Percentiles rank a stretch among this genome's conserved stretches.
phyloP scores from a whole-genome alignment of 2,113 vertebrate species.

The Ellobius talpinus region DNA sequence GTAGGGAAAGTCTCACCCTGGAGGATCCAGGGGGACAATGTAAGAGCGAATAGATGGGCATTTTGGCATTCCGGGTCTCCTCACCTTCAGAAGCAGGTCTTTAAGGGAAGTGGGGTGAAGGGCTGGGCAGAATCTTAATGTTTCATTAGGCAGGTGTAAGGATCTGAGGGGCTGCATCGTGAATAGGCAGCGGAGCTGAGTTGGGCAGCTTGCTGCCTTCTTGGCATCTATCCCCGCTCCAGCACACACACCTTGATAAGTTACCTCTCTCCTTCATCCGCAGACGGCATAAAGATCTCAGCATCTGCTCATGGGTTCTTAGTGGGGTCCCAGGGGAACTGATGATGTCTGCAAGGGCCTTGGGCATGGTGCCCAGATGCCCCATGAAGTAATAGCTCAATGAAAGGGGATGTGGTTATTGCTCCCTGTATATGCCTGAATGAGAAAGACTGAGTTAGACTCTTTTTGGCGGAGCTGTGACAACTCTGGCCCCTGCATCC shows the following conservation, averaged over 20 bases:
- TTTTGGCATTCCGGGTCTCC: neutral
- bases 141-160: neutral
- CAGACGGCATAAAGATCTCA: neutral
- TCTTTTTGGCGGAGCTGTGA: neutral
- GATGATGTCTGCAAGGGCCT: neutral
- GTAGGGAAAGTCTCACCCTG: neutral
- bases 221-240: neutral
- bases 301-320: neutral
- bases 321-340: neutral
- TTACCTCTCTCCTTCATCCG: neutral
- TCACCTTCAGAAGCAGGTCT: neutral
- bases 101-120: neutral
- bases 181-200: fast-evolving
- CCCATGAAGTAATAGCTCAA: neutral
- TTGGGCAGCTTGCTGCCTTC: neutral
- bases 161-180: neutral
- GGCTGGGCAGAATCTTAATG: neutral
- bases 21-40: neutral
- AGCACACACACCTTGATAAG: neutral
- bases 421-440: neutral
- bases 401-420: neutral
- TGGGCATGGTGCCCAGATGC: neutral
- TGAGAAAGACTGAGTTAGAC: neutral
- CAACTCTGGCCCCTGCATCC: neutral
- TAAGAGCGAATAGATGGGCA: neutral